These are phyloP conservation scores for Pachyramphus minor DNA, from an alignment of 2,113 vertebrate species.

Conservation along the genomic window DNA sequence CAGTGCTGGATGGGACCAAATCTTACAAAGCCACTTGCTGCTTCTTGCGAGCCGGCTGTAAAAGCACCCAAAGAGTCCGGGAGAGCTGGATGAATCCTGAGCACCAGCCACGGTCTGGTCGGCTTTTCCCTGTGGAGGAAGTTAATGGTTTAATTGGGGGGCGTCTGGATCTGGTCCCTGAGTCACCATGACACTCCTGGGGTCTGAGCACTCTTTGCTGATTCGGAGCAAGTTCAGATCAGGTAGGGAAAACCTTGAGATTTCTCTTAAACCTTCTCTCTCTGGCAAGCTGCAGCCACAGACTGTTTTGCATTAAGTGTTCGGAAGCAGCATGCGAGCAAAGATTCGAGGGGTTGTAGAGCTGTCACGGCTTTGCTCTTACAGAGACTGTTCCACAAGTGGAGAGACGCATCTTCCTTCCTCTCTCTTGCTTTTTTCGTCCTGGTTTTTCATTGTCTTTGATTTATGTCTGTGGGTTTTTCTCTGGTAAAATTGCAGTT, in stretches of 20 bases:
- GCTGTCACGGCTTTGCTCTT: conserved; percentile 19
- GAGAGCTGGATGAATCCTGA: conserved; percentile 68
- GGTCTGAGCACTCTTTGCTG: conserved; percentile 95
- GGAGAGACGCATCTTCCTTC: conserved; percentile 38
- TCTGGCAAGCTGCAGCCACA: neutral
- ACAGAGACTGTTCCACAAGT: neutral
- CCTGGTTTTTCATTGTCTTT: conserved; percentile 3
- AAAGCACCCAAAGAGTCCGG: conserved; percentile 41
- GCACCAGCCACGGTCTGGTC: conserved; percentile 27
- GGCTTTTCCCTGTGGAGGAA: conserved; percentile 67
- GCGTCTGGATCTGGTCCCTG: conserved; percentile 75
- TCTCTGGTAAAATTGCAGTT: neutral
- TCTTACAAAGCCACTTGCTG: conserved; percentile 60
- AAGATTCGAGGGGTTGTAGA: neutral
- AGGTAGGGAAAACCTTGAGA: conserved; percentile 83
- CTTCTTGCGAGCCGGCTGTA: conserved; percentile 34
- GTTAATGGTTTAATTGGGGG: conserved; percentile 73
- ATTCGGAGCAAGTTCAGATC: conserved; percentile 99
- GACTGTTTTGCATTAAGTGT: conserved; percentile 29
- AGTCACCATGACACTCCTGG: conserved; percentile 95
- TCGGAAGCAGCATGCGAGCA: conserved; percentile 6
- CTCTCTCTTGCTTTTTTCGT: neutral
- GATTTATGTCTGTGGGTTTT: neutral
- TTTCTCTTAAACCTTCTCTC: conserved; percentile 67
- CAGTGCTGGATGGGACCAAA: conserved; percentile 85